Conservation (phyloP, 2,113 vertebrate species). For the Sterrhoptilus dennistouni region DNA sequence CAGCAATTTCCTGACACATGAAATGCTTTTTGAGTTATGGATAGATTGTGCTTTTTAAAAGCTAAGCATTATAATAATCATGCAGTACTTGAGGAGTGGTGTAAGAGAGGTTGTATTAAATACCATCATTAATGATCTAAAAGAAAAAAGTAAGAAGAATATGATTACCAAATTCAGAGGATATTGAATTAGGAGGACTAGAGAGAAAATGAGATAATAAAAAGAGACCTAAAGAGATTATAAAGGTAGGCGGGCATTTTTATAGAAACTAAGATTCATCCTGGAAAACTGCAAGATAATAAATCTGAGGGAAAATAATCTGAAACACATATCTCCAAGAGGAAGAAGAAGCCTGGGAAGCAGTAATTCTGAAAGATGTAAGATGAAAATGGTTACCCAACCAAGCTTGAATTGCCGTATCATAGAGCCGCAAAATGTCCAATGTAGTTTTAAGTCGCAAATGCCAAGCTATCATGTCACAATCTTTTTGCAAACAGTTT, state of each 20-base stretch:
- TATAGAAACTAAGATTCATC: slow-evolving; percentile 46
- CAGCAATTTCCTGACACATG: slow-evolving; percentile 8
- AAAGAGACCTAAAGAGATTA: slow-evolving; percentile 54
- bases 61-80: slow-evolving; percentile 19
- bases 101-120: slow-evolving; percentile 34
- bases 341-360: slow-evolving; percentile 24
- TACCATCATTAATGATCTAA: slow-evolving; percentile 45
- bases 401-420: slow-evolving; percentile 48
- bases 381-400: slow-evolving; percentile 29
- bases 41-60: slow-evolving; percentile 18
- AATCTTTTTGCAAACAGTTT: slow-evolving; percentile 10
- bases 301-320: slow-evolving; percentile 61
- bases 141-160: slow-evolving; percentile 40
- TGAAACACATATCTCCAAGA: slow-evolving; percentile 35
- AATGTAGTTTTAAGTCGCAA: slow-evolving; percentile 37
- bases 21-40: slow-evolving; percentile 27
- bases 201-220: slow-evolving; percentile 66
- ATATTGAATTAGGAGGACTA: slow-evolving; percentile 58
- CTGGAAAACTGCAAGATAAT: slow-evolving; percentile 26
- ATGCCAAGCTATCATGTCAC: slow-evolving; percentile 27
- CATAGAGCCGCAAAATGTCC: slow-evolving; percentile 41
- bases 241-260: slow-evolving; percentile 28
- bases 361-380: slow-evolving; percentile 29
- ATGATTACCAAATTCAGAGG: slow-evolving; percentile 58
- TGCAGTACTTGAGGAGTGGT: slow-evolving; percentile 1